Conservation (phyloP, 2,888 invertebrate genomes). For the Lasioglossum lativentre region DNA sequence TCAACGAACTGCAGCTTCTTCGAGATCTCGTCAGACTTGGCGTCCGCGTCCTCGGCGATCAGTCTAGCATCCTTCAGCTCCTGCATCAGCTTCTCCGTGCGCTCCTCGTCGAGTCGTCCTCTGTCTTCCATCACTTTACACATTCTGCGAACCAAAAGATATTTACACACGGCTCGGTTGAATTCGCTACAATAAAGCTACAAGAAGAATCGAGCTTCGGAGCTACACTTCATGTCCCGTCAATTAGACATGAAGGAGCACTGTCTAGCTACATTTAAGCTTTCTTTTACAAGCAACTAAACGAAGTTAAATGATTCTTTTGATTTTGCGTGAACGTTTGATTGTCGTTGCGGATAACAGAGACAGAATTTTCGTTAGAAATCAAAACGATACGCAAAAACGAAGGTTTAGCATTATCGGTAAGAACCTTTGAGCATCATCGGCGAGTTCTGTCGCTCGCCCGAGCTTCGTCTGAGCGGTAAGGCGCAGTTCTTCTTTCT, state of each 20-base stretch:
- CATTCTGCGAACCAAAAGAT: slow-evolving; percentile 84
- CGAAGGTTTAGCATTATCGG: not conserved
- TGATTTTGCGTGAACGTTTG: not conserved
- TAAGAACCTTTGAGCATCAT: slow-evolving; percentile 89
- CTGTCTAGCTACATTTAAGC: not conserved
- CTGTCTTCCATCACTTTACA: slow-evolving; percentile 89
- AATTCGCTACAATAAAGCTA: not conserved
- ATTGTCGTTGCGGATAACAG: too few relatives aligned
- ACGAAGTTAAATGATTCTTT: not conserved
- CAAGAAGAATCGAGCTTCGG: not conserved
- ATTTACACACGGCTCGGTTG: not conserved
- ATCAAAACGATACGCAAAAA: not conserved
- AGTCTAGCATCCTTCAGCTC: slow-evolving; percentile 89
- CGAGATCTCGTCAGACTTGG: slow-evolving; percentile 90
- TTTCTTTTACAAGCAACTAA: too few relatives aligned
- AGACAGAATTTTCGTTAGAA: not conserved
- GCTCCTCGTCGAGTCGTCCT: slow-evolving; percentile 88
- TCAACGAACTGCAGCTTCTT: slow-evolving; percentile 89
- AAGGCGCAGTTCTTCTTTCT: slow-evolving; percentile 88
- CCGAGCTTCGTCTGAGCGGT: slow-evolving; percentile 88
- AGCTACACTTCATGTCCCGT: too few relatives aligned
- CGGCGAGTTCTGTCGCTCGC: slow-evolving; percentile 89
- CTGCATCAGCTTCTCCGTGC: slow-evolving; percentile 88
- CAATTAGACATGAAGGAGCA: too few relatives aligned
- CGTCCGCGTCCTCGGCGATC: slow-evolving; percentile 90